A percentile compares a stretch with the other conserved stretches of the same genome.
Evolutionary conservation across 2,888 invertebrate species (phyloP).

Genomic region (Ganaspis brasiliensis): DNA sequence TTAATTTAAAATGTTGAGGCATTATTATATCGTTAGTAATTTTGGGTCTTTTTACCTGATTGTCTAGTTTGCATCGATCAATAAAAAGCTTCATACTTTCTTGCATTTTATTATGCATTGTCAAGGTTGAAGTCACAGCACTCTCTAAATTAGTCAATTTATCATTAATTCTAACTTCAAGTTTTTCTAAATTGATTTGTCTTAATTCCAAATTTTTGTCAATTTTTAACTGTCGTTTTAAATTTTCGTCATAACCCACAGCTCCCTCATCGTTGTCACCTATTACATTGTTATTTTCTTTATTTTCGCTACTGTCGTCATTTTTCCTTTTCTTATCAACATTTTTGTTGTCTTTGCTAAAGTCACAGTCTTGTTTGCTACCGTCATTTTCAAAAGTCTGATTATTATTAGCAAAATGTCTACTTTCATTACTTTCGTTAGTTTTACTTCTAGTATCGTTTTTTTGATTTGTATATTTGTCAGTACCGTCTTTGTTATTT

Average conservation of each 20-base stretch:
- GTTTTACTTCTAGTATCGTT: too few relatives aligned
- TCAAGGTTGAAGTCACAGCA: not conserved
- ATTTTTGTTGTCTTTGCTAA: not conserved
- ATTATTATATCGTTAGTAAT: slow-evolving; percentile 2
- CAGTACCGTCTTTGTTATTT: not conserved
- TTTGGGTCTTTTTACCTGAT: slow-evolving; percentile 5
- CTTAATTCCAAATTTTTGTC: too few relatives aligned
- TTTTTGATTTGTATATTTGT: not conserved
- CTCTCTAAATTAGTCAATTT: not conserved
- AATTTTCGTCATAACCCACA: too few relatives aligned
- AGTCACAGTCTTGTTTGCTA: not conserved
- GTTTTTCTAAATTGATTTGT: not conserved
- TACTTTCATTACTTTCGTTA: not conserved
- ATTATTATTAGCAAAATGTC: not conserved
- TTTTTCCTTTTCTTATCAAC: not conserved
- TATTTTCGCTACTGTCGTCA: not conserved
- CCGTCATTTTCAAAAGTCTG: too few relatives aligned
- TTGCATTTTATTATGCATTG: not conserved
- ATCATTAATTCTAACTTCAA: not conserved
- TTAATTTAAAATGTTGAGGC: not conserved
- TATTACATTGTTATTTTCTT: too few relatives aligned
- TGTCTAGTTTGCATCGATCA: not conserved
- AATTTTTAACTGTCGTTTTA: too few relatives aligned
- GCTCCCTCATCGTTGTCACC: too few relatives aligned
- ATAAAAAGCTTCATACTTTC: not conserved